Base-by-base conservation (phyloP, 2,888 invertebrate genomes). In the Cynaeus angustus region DNA sequence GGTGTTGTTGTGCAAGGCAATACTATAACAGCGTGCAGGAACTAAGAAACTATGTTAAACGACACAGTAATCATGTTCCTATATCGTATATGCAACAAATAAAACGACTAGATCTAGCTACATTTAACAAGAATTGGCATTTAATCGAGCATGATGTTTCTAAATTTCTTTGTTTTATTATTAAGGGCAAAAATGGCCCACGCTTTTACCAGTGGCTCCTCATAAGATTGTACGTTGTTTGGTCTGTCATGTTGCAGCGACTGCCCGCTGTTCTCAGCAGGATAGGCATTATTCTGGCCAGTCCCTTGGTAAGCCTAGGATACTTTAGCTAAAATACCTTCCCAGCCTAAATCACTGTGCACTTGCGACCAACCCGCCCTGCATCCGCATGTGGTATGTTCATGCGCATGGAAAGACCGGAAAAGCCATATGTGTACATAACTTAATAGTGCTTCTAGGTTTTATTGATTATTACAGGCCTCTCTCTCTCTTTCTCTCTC, bases 251-350 rank as follows among this genome's bases (percentile, higher is more conserved):
- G 89, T 90, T 94, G 88, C 94, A 95, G 95, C 94, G 94, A 89
- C 93, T 95, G 89, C 95, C 95, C 89, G 94, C 94, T 90, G 94
- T 95, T 89, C 93, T 95, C 91, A 94, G 93, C 93, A 92, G 95
- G 91, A 94, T 95, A 92, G 95, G 95, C 92, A 94, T 95, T 89
- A 94, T 95, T 91, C 93, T 95, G 92, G 94, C 94, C 92, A 94
- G 94, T 91, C 94, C 95, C 88, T 91, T 95, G 94, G 94, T 95
- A 95, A 95, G 95, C 88, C 86, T 85, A 81, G 78, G 78, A 74
- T 77, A 78, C 77, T 71, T 72, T 74, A 74, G 77, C 77, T 79
- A 79, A 77, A 70, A 56, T 66, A 61, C 55, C 56, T 13, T 66
- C 69, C 30, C 9, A 62, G 66, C 65, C 72, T 75, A 76, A 73